Evolutionary conservation across 1,140 invertebrate species (phyloP).

Genomic region (Drosophila melanica): DNA sequence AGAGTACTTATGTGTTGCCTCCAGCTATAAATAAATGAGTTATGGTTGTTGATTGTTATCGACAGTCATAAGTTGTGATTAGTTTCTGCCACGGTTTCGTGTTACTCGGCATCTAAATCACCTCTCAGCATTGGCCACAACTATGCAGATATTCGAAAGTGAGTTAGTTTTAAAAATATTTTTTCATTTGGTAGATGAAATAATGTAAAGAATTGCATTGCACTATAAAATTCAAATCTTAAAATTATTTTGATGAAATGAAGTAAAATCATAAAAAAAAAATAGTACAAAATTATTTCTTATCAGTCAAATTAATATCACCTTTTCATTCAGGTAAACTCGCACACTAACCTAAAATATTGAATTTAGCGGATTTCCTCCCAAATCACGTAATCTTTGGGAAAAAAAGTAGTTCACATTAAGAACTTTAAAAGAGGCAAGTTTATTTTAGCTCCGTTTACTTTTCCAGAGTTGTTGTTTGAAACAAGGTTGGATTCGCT

Average conservation of each 20-base stretch:
- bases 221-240: no score
- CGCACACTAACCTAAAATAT: no score
- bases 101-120: conserved; percentile 23
- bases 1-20: conserved; percentile 5
- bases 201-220: no score
- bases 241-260: no score
- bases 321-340: no score
- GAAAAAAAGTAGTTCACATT: neutral
- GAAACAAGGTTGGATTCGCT: neutral
- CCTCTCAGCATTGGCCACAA: neutral
- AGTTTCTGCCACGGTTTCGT: conserved; percentile 20
- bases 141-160: neutral
- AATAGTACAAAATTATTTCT: no score
- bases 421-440: neutral
- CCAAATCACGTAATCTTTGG: no score
- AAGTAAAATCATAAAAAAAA: no score
- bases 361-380: no score
- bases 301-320: no score
- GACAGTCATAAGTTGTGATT: conserved; percentile 31
- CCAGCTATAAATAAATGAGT: conserved; percentile 32
- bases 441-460: conserved; percentile 3
- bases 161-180: neutral
- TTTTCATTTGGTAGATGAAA: no score
- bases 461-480: neutral
- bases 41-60: conserved; percentile 35